Evolutionary conservation across 2,888 invertebrate genomes (phyloP), one percentile per base, ranked within the genome.

Genomic region (Tigriopus californicus): DNA sequence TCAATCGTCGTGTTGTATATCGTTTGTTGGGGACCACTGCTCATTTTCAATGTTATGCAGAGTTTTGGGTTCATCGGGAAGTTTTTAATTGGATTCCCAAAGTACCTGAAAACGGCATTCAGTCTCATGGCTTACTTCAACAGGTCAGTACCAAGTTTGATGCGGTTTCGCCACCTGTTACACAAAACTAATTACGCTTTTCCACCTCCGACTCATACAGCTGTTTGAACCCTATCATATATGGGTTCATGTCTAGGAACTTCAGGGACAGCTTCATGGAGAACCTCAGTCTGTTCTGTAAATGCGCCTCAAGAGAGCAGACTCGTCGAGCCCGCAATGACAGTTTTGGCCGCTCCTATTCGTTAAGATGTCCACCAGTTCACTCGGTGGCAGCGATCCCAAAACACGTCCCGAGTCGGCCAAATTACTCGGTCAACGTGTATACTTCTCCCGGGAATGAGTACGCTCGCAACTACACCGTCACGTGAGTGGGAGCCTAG

Each of bases 111-210:
- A 49, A 79, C 77, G 51, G 72, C 75, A 11, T 80, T 81, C 67
- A 76, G 77, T 63, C 69, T 80, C 24, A 73, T 81, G 75, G 78
- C 82, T 0, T 82, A 82, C 68, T 77, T 79, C 67, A 82, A 82
- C 71, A 77, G 77, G 77, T 76, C 67, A 57, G 42, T 24, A 3
- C 8, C 33, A 33, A 3, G 4, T 33, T 8, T 33, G 33, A n/a
- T n/a, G 33, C 33, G 8, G 33, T 33, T 33, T 33, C 33, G 8
- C 4, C 3, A 33, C 8, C 4, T 3, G 33, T 8, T 33, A n/a
- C n/a, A n/a, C n/a, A n/a, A n/a, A n/a, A n/a, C n/a, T n/a, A n/a
- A n/a, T n/a, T n/a, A n/a, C n/a, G n/a, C n/a, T n/a, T n/a, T n/a
- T n/a, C n/a, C n/a, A n/a, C 3, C 33, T 33, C 8, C 33, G 8